Percentiles rank a stretch among this genome's conserved stretches.
Evolutionary conservation across 1,140 invertebrate species (phyloP).

Genomic region (Spodoptera litura): DNA sequence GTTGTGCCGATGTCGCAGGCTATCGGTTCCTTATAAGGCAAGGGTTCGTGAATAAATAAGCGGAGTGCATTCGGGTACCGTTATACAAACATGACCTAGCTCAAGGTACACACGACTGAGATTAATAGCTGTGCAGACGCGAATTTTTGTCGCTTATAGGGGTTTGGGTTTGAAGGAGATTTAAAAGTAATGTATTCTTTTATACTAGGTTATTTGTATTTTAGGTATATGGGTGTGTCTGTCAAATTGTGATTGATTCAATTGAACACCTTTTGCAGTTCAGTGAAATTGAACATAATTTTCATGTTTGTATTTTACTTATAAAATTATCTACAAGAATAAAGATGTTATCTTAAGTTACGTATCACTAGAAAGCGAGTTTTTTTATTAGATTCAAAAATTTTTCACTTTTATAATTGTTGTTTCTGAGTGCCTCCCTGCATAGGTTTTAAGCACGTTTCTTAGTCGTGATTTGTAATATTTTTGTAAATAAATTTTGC

Average conservation of each 20-base stretch:
- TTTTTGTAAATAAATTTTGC: constrained; percentile 29
- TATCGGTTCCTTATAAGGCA: constrained; percentile 12
- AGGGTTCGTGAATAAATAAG: constrained; percentile 19
- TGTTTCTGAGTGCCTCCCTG: neutral
- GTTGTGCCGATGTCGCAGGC: neutral
- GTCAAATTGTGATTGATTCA: too few relatives aligned
- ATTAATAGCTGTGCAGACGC: constrained; percentile 25
- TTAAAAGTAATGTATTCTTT: neutral
- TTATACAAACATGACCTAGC: constrained; percentile 33
- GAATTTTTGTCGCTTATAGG: constrained; percentile 26
- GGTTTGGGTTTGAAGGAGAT: neutral
- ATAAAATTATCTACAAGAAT: too few relatives aligned
- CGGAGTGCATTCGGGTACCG: constrained; percentile 19
- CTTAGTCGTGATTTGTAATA: constrained; percentile 30
- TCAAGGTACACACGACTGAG: constrained; percentile 33
- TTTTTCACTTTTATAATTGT: too few relatives aligned
- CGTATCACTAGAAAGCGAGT: too few relatives aligned
- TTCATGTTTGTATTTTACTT: too few relatives aligned
- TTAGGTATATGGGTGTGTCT: too few relatives aligned
- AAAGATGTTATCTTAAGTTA: too few relatives aligned
- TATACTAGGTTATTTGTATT: too few relatives aligned
- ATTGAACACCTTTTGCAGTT: too few relatives aligned
- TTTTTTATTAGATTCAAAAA: too few relatives aligned
- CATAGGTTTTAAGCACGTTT: neutral
- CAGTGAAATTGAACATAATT: too few relatives aligned